phyloP scores from a whole-genome alignment of 1,140 invertebrate genomes.

The Neodiprion pinetum region DNA sequence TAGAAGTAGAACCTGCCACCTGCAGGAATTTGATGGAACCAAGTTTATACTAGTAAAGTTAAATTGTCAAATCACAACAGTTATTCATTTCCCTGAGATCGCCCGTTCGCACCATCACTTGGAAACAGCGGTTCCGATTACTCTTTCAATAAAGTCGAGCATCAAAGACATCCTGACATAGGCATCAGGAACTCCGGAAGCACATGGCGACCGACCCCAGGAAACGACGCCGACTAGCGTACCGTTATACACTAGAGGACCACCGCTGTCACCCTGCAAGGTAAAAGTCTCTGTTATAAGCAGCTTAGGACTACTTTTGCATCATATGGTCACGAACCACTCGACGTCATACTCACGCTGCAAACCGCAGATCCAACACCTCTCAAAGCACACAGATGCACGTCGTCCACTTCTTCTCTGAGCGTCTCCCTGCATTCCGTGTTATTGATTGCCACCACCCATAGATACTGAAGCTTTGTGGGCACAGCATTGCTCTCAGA shows the following conservation, averaged over 20 bases:
- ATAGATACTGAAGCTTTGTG: conserved; percentile 13
- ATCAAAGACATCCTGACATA: conserved; percentile 62
- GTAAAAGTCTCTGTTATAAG: not conserved
- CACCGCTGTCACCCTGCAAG: conserved; percentile 63
- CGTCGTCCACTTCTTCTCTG: not conserved
- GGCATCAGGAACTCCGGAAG: conserved; percentile 66
- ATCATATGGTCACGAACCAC: not conserved
- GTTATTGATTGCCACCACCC: conserved; percentile 11
- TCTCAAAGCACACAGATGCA: conserved; percentile 65
- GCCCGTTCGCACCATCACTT: no score
- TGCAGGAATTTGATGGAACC: no score
- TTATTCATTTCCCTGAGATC: no score
- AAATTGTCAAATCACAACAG: no score
- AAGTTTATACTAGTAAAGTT: no score
- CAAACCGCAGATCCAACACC: conserved; percentile 61
- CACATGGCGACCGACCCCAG: conserved; percentile 67
- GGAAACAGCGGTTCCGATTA: not conserved
- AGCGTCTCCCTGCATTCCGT: not conserved
- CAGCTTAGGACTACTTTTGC: not conserved
- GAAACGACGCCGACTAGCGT: conserved; percentile 67
- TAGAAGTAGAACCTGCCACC: no score
- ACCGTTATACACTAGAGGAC: conserved; percentile 50
- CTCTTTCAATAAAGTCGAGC: conserved; percentile 54
- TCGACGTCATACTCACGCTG: conserved; percentile 51
- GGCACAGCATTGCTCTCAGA: conserved; percentile 15